Percentiles rank a stretch among this genome's conserved stretches.
These are phyloP conservation scores for Trachythela sp. DNA, from an alignment of 64 coral and sea anemone species.

Conservation along the genomic window DNA sequence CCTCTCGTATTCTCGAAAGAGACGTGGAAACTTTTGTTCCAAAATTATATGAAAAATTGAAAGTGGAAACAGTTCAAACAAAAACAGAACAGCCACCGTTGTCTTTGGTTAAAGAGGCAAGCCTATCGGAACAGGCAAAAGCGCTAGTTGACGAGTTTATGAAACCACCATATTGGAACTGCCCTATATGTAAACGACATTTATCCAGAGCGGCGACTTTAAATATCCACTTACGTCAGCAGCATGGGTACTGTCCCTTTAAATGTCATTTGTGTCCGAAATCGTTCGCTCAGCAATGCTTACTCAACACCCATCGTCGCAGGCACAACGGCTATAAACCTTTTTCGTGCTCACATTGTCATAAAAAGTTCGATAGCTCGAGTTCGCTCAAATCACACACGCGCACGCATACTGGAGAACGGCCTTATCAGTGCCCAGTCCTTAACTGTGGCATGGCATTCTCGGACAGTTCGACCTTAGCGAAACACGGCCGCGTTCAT, in stretches of 20 bases:
- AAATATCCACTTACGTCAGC: too few relatives aligned
- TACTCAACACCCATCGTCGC: background rate
- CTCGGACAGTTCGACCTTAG: too few relatives aligned
- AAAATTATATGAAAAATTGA: background rate
- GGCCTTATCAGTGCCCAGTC: too few relatives aligned
- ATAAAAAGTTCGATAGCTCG: too few relatives aligned
- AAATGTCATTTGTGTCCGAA: too few relatives aligned
- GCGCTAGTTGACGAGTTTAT: background rate
- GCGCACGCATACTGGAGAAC: too few relatives aligned
- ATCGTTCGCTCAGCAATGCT: background rate
- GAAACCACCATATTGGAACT: background rate
- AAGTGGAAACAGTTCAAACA: background rate
- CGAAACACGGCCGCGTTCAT: too few relatives aligned
- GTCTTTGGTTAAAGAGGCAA: background rate
- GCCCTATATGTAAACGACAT: background rate
- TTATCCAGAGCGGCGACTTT: background rate
- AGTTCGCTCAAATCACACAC: too few relatives aligned
- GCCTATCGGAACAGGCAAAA: too few relatives aligned
- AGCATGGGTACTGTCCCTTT: too few relatives aligned
- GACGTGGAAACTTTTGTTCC: background rate
- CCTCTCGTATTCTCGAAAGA: background rate
- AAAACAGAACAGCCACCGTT: background rate
- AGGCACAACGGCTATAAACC: background rate
- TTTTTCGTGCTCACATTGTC: too few relatives aligned
- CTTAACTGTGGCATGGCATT: too few relatives aligned